Percentiles rank a stretch among this genome's conserved stretches.
phyloP scores from a whole-genome alignment of 1,140 invertebrate genomes.

The Octopus sinensis region DNA sequence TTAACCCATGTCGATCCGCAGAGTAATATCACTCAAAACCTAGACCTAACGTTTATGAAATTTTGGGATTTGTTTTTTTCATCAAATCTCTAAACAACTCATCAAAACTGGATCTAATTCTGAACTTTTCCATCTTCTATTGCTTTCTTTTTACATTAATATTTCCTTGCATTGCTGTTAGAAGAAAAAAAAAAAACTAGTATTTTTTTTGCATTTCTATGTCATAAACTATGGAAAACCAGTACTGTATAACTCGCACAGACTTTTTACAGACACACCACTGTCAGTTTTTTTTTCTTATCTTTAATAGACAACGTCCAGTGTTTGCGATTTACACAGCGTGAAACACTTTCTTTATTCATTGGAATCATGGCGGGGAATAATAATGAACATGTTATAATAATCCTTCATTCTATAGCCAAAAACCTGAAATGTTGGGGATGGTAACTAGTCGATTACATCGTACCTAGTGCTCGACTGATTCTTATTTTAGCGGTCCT shows the following conservation, averaged over 20 bases:
- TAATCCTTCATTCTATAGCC: neutral
- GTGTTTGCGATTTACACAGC: neutral
- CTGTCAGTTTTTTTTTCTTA: neutral
- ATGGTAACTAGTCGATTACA: no score
- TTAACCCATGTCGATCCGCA: no score
- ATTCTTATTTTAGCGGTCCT: no score
- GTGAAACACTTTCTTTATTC: slow-evolving; percentile 1
- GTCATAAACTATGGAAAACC: neutral
- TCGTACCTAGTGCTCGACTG: no score
- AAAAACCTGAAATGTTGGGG: no score
- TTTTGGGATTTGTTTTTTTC: no score
- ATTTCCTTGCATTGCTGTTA: neutral
- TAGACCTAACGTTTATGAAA: no score
- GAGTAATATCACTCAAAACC: no score
- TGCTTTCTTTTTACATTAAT: neutral
- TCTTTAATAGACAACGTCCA: neutral
- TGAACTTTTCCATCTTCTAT: neutral
- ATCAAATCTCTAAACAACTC: no score
- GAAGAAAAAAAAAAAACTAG: neutral
- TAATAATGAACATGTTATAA: neutral
- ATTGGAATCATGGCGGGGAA: neutral
- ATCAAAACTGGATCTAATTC: no score
- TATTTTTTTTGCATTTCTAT: neutral
- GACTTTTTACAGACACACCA: neutral
- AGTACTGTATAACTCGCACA: neutral